Percentiles rank a stretch among this genome's conserved stretches.
phyloP scores from a whole-genome alignment of 2,888 invertebrate species.

The Leptinotarsa haldemani region DNA sequence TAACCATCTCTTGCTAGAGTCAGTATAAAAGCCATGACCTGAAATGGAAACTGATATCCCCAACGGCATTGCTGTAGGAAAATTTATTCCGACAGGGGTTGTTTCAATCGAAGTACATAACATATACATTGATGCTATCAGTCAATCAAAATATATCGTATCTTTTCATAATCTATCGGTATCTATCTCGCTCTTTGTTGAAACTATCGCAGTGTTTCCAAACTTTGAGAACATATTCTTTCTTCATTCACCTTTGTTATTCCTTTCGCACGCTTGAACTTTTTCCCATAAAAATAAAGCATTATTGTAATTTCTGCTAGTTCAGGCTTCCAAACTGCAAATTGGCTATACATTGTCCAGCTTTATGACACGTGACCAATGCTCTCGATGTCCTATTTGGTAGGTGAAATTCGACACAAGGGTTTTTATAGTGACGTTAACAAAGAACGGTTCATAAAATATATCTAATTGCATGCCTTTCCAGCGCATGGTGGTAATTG shows the following conservation, averaged over 20 bases:
- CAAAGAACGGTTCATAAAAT: slow-evolving; percentile 33
- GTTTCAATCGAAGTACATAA: background rate
- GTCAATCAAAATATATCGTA: too few species aligned
- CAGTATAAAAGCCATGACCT: background rate
- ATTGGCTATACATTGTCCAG: slow-evolving; percentile 43
- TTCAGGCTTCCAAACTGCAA: slow-evolving; percentile 46
- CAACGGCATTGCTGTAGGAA: background rate
- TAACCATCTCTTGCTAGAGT: slow-evolving; percentile 17
- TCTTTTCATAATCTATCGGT: background rate
- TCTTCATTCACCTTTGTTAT: background rate
- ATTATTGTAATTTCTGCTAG: slow-evolving; percentile 32
- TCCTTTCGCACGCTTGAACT: background rate
- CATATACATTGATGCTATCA: too few species aligned
- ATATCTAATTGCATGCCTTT: slow-evolving; percentile 23
- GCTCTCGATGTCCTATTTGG: slow-evolving; percentile 30
- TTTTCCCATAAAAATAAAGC: slow-evolving; percentile 31
- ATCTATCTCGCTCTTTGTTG: background rate
- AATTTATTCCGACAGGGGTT: background rate
- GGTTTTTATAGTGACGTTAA: slow-evolving; percentile 22
- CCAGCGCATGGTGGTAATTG: slow-evolving; percentile 2
- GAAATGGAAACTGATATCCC: background rate
- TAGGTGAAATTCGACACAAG: slow-evolving; percentile 25
- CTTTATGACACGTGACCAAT: slow-evolving; percentile 53
- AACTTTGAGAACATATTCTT: background rate
- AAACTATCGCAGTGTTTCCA: too few species aligned